Conservation (phyloP, 2,888 invertebrate species). For the Habroteleia sp. region DNA sequence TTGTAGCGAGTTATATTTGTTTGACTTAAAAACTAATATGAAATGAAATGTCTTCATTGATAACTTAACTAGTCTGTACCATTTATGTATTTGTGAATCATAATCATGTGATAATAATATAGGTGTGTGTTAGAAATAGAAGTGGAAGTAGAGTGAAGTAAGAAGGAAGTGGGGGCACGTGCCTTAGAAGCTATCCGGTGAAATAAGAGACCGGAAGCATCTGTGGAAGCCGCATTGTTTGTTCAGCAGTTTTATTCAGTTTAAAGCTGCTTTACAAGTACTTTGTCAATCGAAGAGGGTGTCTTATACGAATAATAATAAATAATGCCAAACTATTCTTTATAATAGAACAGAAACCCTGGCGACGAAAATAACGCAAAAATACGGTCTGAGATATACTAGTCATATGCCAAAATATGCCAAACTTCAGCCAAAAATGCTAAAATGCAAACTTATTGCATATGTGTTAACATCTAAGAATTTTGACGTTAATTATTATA, state of each 20-base stretch:
- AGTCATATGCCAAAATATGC: no score
- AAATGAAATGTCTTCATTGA: no score
- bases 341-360: not conserved
- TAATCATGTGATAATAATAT: no score
- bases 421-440: no score
- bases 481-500: no score
- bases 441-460: no score
- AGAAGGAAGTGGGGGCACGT: conserved; percentile 74
- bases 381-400: not conserved
- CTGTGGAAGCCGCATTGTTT: conserved; percentile 80
- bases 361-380: conserved; percentile 4
- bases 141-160: conserved; percentile 3
- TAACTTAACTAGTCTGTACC: no score
- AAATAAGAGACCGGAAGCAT: conserved; percentile 81
- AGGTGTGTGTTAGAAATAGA: no score
- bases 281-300: conserved; percentile 40
- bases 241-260: conserved; percentile 67
- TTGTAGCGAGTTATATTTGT: no score
- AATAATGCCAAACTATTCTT: conserved; percentile 23
- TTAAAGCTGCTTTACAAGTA: conserved; percentile 21
- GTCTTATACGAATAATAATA: conserved; percentile 29
- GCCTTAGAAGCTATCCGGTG: conserved; percentile 76
- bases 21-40: no score
- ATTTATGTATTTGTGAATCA: no score
- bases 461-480: no score